Evolutionary conservation across 2,797 vertebrate species (phyloP).

Genomic region (Aplochiton taeniatus): DNA sequence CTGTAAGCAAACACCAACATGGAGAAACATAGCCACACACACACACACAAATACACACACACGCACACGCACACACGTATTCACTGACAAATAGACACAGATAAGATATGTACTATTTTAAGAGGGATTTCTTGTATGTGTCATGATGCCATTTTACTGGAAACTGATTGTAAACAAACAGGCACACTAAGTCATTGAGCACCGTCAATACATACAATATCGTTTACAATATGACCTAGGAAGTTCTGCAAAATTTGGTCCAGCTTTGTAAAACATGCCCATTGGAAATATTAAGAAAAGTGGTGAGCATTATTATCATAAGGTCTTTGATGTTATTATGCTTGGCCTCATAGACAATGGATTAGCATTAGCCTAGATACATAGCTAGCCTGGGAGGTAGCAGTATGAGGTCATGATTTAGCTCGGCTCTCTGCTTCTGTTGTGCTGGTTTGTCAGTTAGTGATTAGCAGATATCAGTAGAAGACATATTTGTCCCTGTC

Average conservation of each 20-base stretch:
- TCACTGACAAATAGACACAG: background rate
- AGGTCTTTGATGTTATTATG: too few relatives aligned
- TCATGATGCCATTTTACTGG: too few relatives aligned
- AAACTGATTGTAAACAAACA: background rate
- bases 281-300: too few relatives aligned
- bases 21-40: background rate
- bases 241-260: too few relatives aligned
- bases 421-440: background rate
- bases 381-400: background rate
- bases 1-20: background rate
- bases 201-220: too few relatives aligned
- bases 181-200: background rate
- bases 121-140: too few relatives aligned
- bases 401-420: background rate
- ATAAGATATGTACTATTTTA: background rate
- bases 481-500: slow-evolving; percentile 9
- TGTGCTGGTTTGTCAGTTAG: slow-evolving; percentile 10
- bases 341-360: background rate
- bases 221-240: too few relatives aligned
- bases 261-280: too few relatives aligned
- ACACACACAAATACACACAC: slow-evolving; percentile 1
- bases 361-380: background rate
- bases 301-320: too few relatives aligned
- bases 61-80: background rate
- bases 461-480: slow-evolving; percentile 1